Conservation (phyloP, 1,140 invertebrate genomes). For the Tetramorium alpestre region DNA sequence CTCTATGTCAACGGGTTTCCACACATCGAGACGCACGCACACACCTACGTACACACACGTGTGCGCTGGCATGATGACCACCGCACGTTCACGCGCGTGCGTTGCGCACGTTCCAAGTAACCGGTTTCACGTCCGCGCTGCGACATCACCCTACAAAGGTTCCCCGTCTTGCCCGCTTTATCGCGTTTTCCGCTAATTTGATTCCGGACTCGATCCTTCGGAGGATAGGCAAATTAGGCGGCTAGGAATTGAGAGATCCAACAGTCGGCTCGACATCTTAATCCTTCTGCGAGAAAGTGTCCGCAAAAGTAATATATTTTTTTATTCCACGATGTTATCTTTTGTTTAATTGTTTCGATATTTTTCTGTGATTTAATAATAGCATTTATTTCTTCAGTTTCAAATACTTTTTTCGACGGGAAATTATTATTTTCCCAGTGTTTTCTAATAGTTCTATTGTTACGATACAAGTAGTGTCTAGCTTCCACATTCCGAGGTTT, state of each 20-base stretch:
- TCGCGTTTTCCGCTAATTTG: constrained; percentile 36
- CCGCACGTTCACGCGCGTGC: constrained; percentile 27
- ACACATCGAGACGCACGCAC: background rate
- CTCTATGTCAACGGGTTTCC: constrained; percentile 69
- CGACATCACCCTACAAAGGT: constrained; percentile 28
- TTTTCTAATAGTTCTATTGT: background rate
- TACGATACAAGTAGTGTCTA: background rate
- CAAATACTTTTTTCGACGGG: background rate
- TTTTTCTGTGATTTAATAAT: background rate
- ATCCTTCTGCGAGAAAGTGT: background rate
- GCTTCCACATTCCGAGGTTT: background rate
- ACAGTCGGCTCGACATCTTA: background rate
- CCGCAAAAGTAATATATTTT: background rate
- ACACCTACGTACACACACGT: background rate
- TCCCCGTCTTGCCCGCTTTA: constrained; percentile 34
- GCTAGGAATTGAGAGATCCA: constrained; percentile 28
- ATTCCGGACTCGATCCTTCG: constrained; percentile 29
- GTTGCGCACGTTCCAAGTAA: constrained; percentile 54
- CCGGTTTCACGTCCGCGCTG: constrained; percentile 65
- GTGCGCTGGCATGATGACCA: constrained; percentile 8
- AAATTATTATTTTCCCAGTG: background rate
- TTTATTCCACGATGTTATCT: background rate
- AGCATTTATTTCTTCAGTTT: background rate
- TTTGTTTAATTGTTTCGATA: background rate
- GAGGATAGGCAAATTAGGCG: constrained; percentile 52